Conservation (phyloP, 2,113 vertebrate genomes). For the Solea senegalensis region DNA sequence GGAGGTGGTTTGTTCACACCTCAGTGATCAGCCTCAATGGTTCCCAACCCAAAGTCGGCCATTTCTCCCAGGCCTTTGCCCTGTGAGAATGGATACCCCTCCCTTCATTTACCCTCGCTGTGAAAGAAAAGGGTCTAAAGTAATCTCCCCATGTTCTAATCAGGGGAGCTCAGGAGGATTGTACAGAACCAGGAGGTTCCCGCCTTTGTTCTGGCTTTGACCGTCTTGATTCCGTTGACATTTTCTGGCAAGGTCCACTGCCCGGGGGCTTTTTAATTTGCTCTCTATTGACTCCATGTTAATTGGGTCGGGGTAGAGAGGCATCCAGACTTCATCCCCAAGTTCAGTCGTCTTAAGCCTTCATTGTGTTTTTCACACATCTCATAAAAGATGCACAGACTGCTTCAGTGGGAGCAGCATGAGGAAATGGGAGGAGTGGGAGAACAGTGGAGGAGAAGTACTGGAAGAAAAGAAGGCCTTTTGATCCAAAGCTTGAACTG, state of each 20-base stretch:
- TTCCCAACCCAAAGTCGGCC: constrained; percentile 55
- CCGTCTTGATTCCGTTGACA: constrained; percentile 72
- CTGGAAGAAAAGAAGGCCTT: constrained; percentile 37
- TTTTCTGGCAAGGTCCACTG: constrained; percentile 70
- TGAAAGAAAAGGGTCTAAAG: constrained; percentile 73
- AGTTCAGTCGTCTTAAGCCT: constrained; percentile 77
- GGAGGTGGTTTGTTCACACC: constrained; percentile 73
- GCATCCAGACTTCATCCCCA: constrained; percentile 74
- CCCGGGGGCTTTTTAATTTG: constrained; percentile 83
- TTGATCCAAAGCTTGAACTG: constrained; percentile 23
- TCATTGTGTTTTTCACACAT: constrained; percentile 71
- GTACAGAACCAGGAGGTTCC: constrained; percentile 44
- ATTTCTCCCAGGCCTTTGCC: constrained; percentile 74
- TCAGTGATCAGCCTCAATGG: constrained; percentile 74
- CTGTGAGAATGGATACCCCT: constrained; percentile 71
- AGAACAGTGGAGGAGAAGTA: constrained; percentile 13
- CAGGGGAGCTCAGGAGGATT: constrained; percentile 59
- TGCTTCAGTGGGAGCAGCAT: constrained; percentile 26
- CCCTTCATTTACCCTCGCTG: constrained; percentile 66
- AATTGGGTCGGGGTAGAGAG: constrained; percentile 80
- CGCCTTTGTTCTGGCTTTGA: constrained; percentile 77
- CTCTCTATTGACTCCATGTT: constrained; percentile 82
- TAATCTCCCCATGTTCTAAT: constrained; percentile 76
- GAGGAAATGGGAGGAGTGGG: constrained; percentile 42
- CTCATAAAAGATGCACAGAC: constrained; percentile 62